Evolutionary conservation across 1,140 invertebrate genomes (phyloP).

Genomic region (Ptiloglossa arizonensis): DNA sequence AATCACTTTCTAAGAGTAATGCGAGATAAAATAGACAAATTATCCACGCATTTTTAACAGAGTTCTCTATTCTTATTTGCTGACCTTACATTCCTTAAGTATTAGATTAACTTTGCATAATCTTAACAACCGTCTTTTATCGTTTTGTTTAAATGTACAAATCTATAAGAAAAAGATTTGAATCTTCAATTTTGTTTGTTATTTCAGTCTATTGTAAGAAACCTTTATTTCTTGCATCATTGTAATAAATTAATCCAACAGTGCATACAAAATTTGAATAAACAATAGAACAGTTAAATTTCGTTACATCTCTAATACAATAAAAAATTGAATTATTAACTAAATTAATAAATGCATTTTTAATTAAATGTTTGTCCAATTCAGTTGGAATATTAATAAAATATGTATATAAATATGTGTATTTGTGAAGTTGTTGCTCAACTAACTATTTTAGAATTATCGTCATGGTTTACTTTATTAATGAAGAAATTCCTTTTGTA

Average conservation of each 20-base stretch:
- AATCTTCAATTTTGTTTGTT: background rate
- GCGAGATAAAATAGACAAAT: constrained; percentile 12
- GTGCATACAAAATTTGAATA: background rate
- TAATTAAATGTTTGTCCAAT: background rate
- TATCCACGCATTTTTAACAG: background rate
- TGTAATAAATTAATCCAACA: background rate
- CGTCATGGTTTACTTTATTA: constrained; percentile 4
- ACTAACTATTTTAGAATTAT: constrained; percentile 6
- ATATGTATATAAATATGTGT: constrained; percentile 17
- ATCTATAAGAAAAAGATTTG: background rate
- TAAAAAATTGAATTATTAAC: background rate
- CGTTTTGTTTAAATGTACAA: constrained; percentile 1
- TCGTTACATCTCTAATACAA: background rate
- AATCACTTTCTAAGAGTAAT: background rate
- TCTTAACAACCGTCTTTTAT: constrained; percentile 4
- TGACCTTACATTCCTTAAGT: constrained; percentile 39
- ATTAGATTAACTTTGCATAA: background rate
- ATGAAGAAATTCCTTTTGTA: constrained; percentile 11
- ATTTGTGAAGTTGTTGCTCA: constrained; percentile 35
- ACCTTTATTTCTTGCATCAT: background rate
- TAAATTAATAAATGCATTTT: background rate
- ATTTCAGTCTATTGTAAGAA: background rate
- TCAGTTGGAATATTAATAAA: background rate
- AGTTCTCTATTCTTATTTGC: constrained; percentile 25
- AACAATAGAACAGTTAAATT: background rate